Evolutionary conservation across 2,797 vertebrate species (phyloP).

Genomic region (Acestrorhynchus altus): DNA sequence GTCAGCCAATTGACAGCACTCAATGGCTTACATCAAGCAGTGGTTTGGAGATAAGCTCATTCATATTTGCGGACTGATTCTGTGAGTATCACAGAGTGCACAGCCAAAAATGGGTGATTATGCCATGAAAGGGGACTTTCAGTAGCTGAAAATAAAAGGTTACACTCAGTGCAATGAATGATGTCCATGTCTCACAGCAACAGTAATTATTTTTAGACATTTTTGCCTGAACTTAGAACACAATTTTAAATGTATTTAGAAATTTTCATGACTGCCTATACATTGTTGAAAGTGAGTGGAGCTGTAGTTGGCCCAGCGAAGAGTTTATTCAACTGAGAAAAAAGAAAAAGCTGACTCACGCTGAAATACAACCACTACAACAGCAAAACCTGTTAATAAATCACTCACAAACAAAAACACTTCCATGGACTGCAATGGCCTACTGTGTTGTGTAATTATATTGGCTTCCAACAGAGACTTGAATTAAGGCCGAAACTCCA

Average conservation of each 20-base stretch:
- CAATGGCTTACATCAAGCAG: slow-evolving; percentile 13
- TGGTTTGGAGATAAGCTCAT: slow-evolving; percentile 18
- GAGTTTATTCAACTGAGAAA: neutral
- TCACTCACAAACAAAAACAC: slow-evolving; percentile 6
- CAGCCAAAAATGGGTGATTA: neutral
- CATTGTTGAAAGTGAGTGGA: neutral
- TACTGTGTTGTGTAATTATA: slow-evolving; percentile 1
- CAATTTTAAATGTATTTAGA: neutral
- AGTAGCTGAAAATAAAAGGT: neutral
- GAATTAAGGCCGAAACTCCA: slow-evolving; percentile 28
- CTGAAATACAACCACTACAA: neutral
- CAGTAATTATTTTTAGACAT: slow-evolving; percentile 6
- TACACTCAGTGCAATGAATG: neutral
- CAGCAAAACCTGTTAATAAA: slow-evolving; percentile 21
- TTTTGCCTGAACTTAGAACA: neutral
- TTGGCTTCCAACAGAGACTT: slow-evolving; percentile 7
- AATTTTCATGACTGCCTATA: neutral
- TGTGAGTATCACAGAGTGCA: neutral
- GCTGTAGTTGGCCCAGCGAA: neutral
- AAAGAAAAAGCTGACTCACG: slow-evolving; percentile 5
- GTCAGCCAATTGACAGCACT: slow-evolving; percentile 20
- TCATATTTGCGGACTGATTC: slow-evolving; percentile 23
- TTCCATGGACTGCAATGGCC: neutral
- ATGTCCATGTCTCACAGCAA: neutral
- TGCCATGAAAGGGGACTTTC: neutral